Evolutionary conservation across 2,888 invertebrate species (phyloP), one percentile per base, ranked within the genome.

Genomic region (Pammene fasciana): DNA sequence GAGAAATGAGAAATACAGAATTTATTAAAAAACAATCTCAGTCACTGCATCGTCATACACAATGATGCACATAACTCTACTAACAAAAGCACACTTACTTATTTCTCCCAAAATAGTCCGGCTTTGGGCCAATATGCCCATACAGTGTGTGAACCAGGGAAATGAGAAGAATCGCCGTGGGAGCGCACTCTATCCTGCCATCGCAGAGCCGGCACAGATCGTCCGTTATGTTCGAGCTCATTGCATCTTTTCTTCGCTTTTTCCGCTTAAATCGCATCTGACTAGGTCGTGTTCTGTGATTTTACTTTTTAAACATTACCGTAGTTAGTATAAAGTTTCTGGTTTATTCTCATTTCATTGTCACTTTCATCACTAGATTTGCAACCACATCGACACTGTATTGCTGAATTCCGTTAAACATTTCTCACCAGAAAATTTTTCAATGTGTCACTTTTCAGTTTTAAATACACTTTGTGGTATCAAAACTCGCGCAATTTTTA

Each of bases 151-250:
- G 90, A 0, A 92, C 86, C 8, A 92, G 76, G 0, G 91, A 84
- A 48, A 92, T 90, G 0, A 92, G 81, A 0, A 92, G 86, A 14
- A 92, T 88, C 9, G 92, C 92, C 0, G 92, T 92, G 0, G 92
- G 92, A 0, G 92, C 92, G 71, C 92, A 92, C 74, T 92, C 92
- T 34, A 91, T 83, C 74, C 86, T 79, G 48, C 92, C 92, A 71
- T 92, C 92, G 82, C 92, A 92, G 76, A 89, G 82, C 74, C 83
- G 88, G 78, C 92, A 92, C 43, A 92, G 82, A 67, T 92, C 91
- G 71, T 89, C 86, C 70, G 90, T 90, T 60, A 84, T 76, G 76
- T 91, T 90, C 72, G 82, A 76, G 80, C 81, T 84, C 90, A 92
- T 92, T 82, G 88, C 89, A 88, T 89, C 79, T 82, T 89, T 79